A percentile compares a stretch with the other conserved stretches of the same genome.
phyloP scores from a whole-genome alignment of 2,888 invertebrate species.

The Alentia gelatinosa region DNA sequence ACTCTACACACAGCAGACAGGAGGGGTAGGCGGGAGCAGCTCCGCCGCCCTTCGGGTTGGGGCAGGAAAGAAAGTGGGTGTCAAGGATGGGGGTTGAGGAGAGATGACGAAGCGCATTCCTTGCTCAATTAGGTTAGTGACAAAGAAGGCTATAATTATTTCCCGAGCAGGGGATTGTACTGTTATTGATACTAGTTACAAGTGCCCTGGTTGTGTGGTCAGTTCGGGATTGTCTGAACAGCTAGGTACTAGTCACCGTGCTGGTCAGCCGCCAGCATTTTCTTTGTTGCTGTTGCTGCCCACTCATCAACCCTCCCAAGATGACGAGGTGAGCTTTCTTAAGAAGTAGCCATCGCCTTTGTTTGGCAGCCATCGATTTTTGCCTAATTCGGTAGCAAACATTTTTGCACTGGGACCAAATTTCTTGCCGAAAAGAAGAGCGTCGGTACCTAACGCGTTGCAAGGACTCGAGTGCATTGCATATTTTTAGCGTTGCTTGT shows the following conservation, averaged over 20 bases:
- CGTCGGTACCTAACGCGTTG: too few relatives aligned
- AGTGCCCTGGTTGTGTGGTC: too few relatives aligned
- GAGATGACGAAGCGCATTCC: background rate
- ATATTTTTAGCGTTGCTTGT: too few relatives aligned
- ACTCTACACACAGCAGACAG: background rate
- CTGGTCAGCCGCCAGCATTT: background rate
- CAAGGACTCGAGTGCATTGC: too few relatives aligned
- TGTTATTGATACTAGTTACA: too few relatives aligned
- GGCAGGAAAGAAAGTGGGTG: background rate
- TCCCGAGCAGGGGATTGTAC: background rate
- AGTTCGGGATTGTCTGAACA: background rate
- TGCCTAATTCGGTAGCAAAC: too few relatives aligned
- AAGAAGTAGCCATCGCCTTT: too few relatives aligned
- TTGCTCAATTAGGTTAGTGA: conserved; percentile 16
- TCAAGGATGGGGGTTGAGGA: background rate
- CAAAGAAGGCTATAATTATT: background rate
- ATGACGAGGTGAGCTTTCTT: too few relatives aligned
- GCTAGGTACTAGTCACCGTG: background rate
- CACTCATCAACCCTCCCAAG: too few relatives aligned
- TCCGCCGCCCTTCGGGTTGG: background rate
- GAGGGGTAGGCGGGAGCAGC: background rate
- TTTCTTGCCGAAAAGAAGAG: too few relatives aligned
- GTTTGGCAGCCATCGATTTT: too few relatives aligned
- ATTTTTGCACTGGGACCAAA: too few relatives aligned
- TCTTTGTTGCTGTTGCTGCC: background rate